Evolutionary conservation across 2,113 vertebrate genomes (phyloP).

Genomic region (Ursus arctos): DNA sequence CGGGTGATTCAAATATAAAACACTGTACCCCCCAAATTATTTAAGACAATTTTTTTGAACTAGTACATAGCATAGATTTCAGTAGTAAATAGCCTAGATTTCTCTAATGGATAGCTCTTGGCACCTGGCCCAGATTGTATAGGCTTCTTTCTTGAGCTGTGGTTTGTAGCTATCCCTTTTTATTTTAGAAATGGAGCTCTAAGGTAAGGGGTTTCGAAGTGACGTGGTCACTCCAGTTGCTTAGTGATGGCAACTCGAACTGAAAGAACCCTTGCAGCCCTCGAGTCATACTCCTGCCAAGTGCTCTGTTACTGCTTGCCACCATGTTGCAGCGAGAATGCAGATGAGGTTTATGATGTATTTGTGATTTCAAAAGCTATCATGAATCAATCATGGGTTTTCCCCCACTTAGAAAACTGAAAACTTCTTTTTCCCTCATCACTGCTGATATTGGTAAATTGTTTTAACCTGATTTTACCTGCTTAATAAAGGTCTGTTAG

Average conservation of each 20-base stretch:
- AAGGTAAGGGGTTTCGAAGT: not conserved
- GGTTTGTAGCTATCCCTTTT: not conserved
- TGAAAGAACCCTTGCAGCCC: not conserved
- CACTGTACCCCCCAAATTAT: not conserved
- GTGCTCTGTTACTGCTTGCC: not conserved
- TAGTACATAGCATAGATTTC: not conserved
- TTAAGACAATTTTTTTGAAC: not conserved
- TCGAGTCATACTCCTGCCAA: not conserved
- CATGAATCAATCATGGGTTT: not conserved
- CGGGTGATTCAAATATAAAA: not conserved
- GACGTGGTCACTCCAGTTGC: not conserved
- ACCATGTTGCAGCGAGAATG: not conserved
- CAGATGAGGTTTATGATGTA: not conserved
- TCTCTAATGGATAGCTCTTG: not conserved
- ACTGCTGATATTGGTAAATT: not conserved
- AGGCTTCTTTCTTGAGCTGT: not conserved
- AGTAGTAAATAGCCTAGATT: not conserved
- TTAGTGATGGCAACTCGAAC: not conserved
- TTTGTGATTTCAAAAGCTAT: not conserved
- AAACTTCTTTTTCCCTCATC: not conserved
- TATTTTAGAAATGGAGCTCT: not conserved
- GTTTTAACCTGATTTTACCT: conserved; percentile 20
- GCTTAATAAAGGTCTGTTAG: not conserved
- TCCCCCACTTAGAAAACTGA: not conserved
- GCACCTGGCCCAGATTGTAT: not conserved